phyloP scores from a whole-genome alignment of 2,113 vertebrate species.

The Thomomys bottae region DNA sequence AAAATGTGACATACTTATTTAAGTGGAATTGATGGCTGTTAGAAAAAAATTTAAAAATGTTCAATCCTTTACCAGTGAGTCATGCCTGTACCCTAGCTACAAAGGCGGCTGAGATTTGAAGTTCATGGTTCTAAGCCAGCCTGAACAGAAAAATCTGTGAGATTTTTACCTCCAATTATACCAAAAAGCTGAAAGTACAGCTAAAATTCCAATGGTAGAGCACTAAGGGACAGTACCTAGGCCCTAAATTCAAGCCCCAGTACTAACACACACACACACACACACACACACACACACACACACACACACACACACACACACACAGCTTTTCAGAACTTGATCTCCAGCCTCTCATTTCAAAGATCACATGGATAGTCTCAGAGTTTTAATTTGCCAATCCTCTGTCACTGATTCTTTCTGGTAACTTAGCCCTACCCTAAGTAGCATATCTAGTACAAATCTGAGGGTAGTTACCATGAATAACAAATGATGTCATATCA shows the following conservation, averaged over 20 bases:
- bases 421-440: neutral
- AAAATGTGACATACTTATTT: slow-evolving; percentile 3
- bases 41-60: too few relatives aligned
- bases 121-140: too few relatives aligned
- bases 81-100: too few relatives aligned
- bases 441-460: neutral
- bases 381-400: neutral
- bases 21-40: neutral
- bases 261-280: neutral
- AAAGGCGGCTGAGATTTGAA: too few relatives aligned
- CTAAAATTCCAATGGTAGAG: too few relatives aligned
- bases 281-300: neutral
- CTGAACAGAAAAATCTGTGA: too few relatives aligned
- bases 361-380: too few relatives aligned
- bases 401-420: neutral
- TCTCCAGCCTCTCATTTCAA: neutral
- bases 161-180: too few relatives aligned
- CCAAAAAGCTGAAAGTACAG: too few relatives aligned
- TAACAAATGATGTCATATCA: neutral
- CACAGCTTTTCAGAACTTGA: neutral
- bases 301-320: neutral
- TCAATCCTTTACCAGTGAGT: too few relatives aligned
- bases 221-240: too few relatives aligned
- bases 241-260: too few relatives aligned
- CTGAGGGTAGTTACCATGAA: neutral